Conservation (phyloP, 2,888 invertebrate genomes). For the Tiphia femorata region DNA sequence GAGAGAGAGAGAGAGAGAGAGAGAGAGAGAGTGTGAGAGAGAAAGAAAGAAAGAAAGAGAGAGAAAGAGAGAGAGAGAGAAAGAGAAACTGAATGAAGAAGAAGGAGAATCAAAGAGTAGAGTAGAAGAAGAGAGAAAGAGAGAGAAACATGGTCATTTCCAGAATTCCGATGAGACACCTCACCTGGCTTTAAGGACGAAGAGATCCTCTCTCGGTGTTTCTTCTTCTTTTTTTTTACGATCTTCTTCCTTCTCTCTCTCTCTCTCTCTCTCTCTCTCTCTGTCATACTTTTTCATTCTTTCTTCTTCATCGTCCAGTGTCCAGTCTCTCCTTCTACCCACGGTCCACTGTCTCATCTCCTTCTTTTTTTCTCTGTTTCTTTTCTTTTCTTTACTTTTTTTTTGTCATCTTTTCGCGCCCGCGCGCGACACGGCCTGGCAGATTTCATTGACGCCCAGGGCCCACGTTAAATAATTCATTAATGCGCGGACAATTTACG, state of each 20-base stretch:
- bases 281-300: too few relatives aligned
- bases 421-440: not conserved
- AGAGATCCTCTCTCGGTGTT: constrained; percentile 12
- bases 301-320: too few relatives aligned
- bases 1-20: constrained; percentile 8
- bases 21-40: not conserved
- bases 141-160: constrained; percentile 37
- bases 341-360: too few relatives aligned
- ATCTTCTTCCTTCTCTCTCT: not conserved
- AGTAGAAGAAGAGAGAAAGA: constrained; percentile 20
- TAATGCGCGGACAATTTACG: constrained; percentile 19
- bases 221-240: not conserved
- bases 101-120: not conserved
- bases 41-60: constrained; percentile 3
- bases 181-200: constrained; percentile 33
- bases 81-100: constrained; percentile 5
- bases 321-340: too few relatives aligned
- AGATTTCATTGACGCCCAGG: constrained; percentile 19
- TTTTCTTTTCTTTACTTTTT: too few relatives aligned
- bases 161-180: constrained; percentile 52
- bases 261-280: constrained; percentile 11
- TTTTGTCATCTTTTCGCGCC: too few relatives aligned
- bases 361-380: too few relatives aligned
- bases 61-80: constrained; percentile 1
- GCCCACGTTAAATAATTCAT: constrained; percentile 25